Conservation (phyloP, 1,140 invertebrate species). For the Trichogramma pretiosum region DNA sequence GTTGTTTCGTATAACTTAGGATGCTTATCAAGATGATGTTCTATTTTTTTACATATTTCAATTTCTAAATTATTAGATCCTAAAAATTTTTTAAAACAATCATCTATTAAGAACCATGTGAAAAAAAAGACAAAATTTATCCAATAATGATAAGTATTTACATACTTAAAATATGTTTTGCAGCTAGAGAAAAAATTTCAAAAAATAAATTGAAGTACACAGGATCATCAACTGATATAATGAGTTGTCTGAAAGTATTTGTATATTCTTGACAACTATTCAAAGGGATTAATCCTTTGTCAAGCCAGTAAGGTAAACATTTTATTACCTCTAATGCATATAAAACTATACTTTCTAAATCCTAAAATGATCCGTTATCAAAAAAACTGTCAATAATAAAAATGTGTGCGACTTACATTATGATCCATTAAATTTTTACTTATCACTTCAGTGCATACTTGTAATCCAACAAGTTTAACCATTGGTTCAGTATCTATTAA, state of each 20-base stretch:
- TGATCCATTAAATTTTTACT: conserved; percentile 18
- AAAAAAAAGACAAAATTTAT: too few species aligned
- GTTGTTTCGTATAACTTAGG: conserved; percentile 21
- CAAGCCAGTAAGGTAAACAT: conserved; percentile 23
- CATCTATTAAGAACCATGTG: too few species aligned
- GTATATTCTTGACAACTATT: neutral
- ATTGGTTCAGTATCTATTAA: conserved; percentile 24
- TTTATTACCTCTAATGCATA: conserved; percentile 26
- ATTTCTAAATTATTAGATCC: conserved; percentile 20
- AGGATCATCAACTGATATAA: conserved; percentile 9
- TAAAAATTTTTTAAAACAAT: too few species aligned
- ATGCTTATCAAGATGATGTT: conserved; percentile 24
- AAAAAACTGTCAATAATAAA: neutral
- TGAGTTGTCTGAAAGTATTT: conserved; percentile 11
- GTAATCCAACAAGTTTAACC: conserved; percentile 27
- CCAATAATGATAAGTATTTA: conserved; percentile 1
- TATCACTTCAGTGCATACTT: conserved; percentile 27
- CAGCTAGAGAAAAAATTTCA: conserved; percentile 11
- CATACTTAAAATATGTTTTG: conserved; percentile 7
- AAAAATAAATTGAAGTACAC: conserved; percentile 12
- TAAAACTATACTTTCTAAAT: conserved; percentile 18
- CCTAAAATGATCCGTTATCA: conserved; percentile 18
- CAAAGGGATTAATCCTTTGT: conserved; percentile 4
- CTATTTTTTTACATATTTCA: conserved; percentile 29
- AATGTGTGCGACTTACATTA: conserved; percentile 15